phyloP scores from a whole-genome alignment of 2,797 vertebrate species.

The Vipera latastei region DNA sequence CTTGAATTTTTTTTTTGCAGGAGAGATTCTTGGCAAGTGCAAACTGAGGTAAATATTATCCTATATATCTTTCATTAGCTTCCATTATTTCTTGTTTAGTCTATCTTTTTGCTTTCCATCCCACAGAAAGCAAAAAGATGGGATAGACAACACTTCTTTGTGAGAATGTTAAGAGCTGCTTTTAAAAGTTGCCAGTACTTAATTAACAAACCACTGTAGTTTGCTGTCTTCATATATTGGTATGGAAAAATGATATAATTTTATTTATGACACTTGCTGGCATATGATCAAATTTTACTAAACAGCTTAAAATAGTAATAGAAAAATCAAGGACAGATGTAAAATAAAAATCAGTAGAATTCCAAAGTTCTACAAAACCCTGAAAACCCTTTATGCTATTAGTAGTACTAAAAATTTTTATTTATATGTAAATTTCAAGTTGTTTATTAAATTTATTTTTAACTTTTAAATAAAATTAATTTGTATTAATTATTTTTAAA shows the following conservation, averaged over 20 bases:
- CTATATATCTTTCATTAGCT: not conserved
- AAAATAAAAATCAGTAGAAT: not conserved
- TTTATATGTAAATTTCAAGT: not conserved
- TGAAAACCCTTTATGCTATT: not conserved
- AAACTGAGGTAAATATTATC: not conserved
- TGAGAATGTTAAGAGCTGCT: not conserved
- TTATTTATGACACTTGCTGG: not conserved
- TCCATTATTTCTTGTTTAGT: not conserved
- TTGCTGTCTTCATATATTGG: not conserved
- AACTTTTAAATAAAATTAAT: not conserved
- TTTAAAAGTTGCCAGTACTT: not conserved
- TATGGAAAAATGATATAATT: not conserved
- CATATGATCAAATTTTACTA: not conserved
- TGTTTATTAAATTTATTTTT: not conserved
- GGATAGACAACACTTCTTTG: not conserved
- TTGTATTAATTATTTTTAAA: not conserved
- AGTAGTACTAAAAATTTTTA: not conserved
- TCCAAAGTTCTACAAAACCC: not conserved
- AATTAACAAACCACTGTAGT: not conserved
- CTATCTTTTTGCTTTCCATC: not conserved
- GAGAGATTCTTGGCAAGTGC: not conserved
- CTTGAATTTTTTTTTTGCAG: not conserved
- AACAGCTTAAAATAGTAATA: not conserved
- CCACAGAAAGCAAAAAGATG: not conserved
- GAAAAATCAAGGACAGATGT: not conserved